Evolutionary conservation across 2,888 invertebrate species (phyloP).

Genomic region (Aethes cnicana): DNA sequence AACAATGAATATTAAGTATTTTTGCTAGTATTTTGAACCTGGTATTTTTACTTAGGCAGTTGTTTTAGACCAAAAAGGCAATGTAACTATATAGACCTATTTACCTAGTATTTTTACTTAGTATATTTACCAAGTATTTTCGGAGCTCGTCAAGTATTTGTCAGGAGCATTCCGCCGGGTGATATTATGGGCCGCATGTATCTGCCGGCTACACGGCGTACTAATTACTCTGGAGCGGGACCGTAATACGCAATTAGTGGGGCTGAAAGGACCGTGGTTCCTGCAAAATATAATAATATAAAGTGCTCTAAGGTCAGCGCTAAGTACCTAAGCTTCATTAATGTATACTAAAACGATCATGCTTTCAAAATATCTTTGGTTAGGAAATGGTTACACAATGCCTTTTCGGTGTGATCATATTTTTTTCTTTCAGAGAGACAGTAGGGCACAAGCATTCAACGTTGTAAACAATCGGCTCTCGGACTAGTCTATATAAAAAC

Average conservation of each 20-base stretch:
- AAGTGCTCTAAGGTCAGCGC: not conserved
- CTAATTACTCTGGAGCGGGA: slow-evolving; percentile 6
- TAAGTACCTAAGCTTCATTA: not conserved
- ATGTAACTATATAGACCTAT: not conserved
- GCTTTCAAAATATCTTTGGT: no score
- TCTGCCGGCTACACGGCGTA: slow-evolving; percentile 9
- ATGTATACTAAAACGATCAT: not conserved
- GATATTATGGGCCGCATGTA: slow-evolving; percentile 15
- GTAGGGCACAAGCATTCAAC: no score
- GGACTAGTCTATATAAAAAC: no score
- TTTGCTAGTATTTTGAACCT: not conserved
- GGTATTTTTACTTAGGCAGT: not conserved
- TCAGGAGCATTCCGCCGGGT: not conserved
- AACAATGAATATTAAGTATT: not conserved
- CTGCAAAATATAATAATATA: not conserved
- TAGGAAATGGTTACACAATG: no score
- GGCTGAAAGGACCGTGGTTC: slow-evolving; percentile 7
- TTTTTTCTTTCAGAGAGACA: no score
- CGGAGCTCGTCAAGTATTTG: slow-evolving; percentile 3
- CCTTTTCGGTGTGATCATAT: no score
- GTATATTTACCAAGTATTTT: not conserved
- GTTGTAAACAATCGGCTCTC: no score
- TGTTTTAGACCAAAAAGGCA: slow-evolving; percentile 4
- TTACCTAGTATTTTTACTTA: slow-evolving; percentile 2
- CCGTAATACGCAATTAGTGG: slow-evolving; percentile 12